Conservation (phyloP, 2,888 invertebrate genomes). For the Eupithecia subfuscata region DNA sequence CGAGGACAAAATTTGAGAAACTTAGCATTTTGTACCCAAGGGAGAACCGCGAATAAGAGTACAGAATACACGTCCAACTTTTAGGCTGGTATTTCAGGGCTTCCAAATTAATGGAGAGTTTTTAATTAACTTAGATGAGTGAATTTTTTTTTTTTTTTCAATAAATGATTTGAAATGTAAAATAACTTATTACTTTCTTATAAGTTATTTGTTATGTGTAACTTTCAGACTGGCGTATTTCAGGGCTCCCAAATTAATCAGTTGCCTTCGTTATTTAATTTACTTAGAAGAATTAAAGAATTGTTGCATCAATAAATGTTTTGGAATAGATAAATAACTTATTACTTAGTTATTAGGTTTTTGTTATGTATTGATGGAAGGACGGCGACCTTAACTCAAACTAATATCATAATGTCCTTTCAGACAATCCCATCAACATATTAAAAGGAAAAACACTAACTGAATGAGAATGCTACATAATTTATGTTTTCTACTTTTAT, state of each 20-base stretch:
- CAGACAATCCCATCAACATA: not conserved
- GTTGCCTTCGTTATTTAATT: not conserved
- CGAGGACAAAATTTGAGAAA: not conserved
- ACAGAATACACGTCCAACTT: not conserved
- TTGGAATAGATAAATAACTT: not conserved
- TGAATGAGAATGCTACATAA: not conserved
- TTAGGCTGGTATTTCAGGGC: not conserved
- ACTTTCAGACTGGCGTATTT: not conserved
- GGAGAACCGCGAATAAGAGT: not conserved
- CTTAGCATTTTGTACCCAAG: not conserved
- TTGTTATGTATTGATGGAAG: not conserved
- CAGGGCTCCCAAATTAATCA: not conserved
- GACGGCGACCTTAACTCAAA: not conserved
- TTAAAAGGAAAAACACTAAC: constrained; percentile 4
- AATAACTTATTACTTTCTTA: no score
- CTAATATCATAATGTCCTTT: not conserved
- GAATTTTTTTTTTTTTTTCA: no score
- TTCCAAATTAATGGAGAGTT: not conserved
- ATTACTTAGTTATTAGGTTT: no score
- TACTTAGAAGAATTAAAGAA: not conserved
- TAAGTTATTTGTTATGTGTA: no score
- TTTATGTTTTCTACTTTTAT: not conserved
- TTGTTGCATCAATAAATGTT: not conserved
- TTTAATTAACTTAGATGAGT: not conserved
- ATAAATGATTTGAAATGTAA: not conserved